Evolutionary conservation across 2,888 invertebrate species (phyloP), one percentile per base, ranked within the genome.

Genomic region (Baronia brevicornis): DNA sequence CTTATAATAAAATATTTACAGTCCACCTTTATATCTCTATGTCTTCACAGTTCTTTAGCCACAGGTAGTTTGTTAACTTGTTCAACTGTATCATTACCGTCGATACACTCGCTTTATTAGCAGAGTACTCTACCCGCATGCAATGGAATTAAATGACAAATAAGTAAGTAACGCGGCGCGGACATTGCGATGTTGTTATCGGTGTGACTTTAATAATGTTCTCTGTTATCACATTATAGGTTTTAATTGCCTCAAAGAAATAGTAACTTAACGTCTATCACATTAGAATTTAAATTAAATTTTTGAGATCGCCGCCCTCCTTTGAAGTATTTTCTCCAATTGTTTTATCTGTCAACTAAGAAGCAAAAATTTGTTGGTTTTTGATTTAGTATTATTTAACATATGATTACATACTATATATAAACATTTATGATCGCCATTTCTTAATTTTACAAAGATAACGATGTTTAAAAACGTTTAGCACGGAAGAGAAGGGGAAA

Each of bases 131-230:
- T 28, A 24, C 40, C 30, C 36, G 38, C 33, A 36, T 36, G 23
- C 34, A 23, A 29, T 44, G 41, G 44, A 43, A 46, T 46, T 44
- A 45, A 43, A 46, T 40, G 38, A 45, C 43, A 38, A 46, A 35
- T 41, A 33, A 42, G 29, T 28, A 26, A 32, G 39, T 38, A 44
- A 41, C 33, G 43, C 43, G 39, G 39, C 38, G n/a, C n/a, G 48
- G 43, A 43, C 44, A 46, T 45, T 51, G 41, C 47, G 45, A 49
- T 46, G 46, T 34, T 41, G 65, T 77, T 74, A 75, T 78, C 75
- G 48, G 53, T 51, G 41, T 60, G 62, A 72, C 63, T 68, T 68
- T 60, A 58, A 46, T 55, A n/a, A 51, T 54, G 46, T 53, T 38
- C 49, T 47, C 49, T 55, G 61, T 77, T 72, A 74, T 80, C 72